Conservation (phyloP, 2,888 invertebrate species). For the Lepetodrilus schrolli region DNA sequence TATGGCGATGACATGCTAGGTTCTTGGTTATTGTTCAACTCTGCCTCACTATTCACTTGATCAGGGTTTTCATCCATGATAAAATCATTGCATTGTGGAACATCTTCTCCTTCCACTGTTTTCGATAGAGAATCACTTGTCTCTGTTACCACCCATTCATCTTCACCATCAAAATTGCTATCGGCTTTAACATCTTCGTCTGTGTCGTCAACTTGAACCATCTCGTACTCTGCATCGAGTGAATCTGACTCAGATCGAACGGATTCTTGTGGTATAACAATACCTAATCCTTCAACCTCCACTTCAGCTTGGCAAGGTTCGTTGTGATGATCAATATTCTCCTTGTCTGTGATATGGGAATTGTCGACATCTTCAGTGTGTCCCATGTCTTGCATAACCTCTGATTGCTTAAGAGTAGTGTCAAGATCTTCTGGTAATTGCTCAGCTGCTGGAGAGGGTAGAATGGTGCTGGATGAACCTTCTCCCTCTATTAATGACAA, state of each 20-base stretch:
- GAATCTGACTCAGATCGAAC: slow-evolving; percentile 22
- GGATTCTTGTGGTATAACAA: not conserved
- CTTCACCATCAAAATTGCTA: slow-evolving; percentile 23
- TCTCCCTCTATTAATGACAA: too few species aligned
- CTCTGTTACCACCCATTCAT: slow-evolving; percentile 30
- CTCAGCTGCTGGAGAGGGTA: not conserved
- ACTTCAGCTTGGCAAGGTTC: not conserved
- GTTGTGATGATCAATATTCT: not conserved
- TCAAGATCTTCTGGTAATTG: not conserved
- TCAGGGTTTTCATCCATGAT: not conserved
- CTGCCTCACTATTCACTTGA: not conserved
- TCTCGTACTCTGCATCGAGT: slow-evolving; percentile 29
- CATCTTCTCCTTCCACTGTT: not conserved
- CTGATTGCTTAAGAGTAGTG: not conserved
- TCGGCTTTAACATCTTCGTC: slow-evolving; percentile 30
- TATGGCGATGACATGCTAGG: slow-evolving; percentile 39
- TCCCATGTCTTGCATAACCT: not conserved
- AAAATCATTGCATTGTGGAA: not conserved
- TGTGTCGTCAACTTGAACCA: slow-evolving; percentile 30
- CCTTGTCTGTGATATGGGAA: too few species aligned
- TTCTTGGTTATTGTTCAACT: not conserved
- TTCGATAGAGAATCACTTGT: too few species aligned
- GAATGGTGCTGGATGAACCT: not conserved
- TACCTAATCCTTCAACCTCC: not conserved
- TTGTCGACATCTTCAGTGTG: not conserved